These are phyloP conservation scores for Drosophila cardini DNA, from an alignment of 1,140 invertebrate genomes.

Conservation along the genomic window DNA sequence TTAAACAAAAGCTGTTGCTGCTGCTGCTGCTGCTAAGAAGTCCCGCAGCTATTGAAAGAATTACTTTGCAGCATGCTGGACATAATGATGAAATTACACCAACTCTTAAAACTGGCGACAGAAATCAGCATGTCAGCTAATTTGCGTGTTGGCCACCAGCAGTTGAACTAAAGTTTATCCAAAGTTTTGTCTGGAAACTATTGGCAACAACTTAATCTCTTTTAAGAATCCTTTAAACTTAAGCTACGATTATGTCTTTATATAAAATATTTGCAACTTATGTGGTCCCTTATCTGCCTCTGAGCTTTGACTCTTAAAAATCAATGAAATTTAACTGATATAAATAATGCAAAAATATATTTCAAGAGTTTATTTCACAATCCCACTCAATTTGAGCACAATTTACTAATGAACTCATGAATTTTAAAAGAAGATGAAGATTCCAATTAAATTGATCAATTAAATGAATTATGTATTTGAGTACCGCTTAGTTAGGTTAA, in stretches of 20 bases:
- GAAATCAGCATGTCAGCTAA: conserved; percentile 38
- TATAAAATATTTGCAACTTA: no score
- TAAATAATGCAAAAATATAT: not conserved
- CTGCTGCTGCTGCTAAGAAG: not conserved
- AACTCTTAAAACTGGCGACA: conserved; percentile 32
- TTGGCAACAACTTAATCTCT: not conserved
- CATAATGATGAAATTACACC: conserved; percentile 55
- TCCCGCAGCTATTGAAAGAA: not conserved
- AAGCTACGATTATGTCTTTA: no score
- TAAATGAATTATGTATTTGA: not conserved
- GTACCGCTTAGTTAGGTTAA: not conserved
- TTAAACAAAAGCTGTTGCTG: conserved; percentile 31
- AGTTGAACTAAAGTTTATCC: conserved; percentile 8
- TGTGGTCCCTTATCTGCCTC: no score
- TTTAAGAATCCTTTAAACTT: no score
- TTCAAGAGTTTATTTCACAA: not conserved
- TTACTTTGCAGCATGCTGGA: conserved; percentile 22
- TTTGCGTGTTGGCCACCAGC: conserved; percentile 33
- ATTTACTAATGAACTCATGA: not conserved
- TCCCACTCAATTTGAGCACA: not conserved
- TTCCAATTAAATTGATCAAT: conserved; percentile 3
- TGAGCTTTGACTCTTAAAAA: no score
- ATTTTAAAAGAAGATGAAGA: not conserved
- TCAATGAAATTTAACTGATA: not conserved
- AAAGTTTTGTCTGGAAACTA: conserved; percentile 28